A percentile compares a stretch with the other conserved stretches of the same genome.
phyloP scores from a whole-genome alignment of 1,140 invertebrate genomes.

The Paramacrobiotus metropolitanus region DNA sequence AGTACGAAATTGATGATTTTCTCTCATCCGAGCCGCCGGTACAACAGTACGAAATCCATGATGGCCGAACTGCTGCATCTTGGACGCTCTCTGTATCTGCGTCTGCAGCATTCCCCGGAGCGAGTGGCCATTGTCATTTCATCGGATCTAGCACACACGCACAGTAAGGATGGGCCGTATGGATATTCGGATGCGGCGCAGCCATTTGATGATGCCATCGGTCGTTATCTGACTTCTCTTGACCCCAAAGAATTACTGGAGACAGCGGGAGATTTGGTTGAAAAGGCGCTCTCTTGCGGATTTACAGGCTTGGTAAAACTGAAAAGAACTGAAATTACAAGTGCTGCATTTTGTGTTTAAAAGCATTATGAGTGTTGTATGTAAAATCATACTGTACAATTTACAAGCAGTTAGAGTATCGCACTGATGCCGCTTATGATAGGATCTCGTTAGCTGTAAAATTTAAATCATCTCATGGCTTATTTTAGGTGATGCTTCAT shows the following conservation, averaged over 20 bases:
- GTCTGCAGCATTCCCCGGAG: not conserved
- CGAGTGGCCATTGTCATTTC: not conserved
- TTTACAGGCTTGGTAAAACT: not conserved
- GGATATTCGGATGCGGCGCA: not conserved
- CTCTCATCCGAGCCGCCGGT: not conserved
- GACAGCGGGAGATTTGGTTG: not conserved
- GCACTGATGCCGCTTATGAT: too few species aligned
- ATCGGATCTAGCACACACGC: not conserved
- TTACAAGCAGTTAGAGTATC: too few species aligned
- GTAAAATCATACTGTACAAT: too few species aligned
- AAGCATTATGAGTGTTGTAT: too few species aligned
- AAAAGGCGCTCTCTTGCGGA: not conserved
- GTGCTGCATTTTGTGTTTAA: too few species aligned
- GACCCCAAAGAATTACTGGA: not conserved
- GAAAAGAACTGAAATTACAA: too few species aligned
- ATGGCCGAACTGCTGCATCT: not conserved
- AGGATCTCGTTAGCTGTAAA: too few species aligned
- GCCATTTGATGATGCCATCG: slow-evolving; percentile 1
- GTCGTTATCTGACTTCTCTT: not conserved
- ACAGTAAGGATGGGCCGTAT: not conserved
- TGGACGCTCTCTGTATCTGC: not conserved
- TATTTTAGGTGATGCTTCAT: slow-evolving; percentile 5
- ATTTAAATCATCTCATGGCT: too few species aligned
- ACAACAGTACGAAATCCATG: not conserved
- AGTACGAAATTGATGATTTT: not conserved